Percentiles rank a stretch among this genome's conserved stretches.
phyloP scores from a whole-genome alignment of 2,113 vertebrate species.

The Setophaga coronata region DNA sequence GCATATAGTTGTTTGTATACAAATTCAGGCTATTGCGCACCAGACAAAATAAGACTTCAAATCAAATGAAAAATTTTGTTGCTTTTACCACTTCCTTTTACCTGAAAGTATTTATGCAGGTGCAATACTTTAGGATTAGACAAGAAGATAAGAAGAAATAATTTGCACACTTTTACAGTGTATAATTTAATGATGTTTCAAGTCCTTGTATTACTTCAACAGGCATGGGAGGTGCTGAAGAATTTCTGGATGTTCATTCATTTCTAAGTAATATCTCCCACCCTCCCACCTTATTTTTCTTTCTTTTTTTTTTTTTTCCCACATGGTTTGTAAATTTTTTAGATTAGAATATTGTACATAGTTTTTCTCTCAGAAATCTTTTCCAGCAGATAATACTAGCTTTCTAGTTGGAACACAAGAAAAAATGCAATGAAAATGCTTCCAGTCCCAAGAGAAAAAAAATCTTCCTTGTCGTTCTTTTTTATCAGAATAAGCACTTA shows the following conservation, averaged over 20 bases:
- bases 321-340: background rate
- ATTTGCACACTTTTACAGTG: background rate
- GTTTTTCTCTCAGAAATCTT: background rate
- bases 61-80: background rate
- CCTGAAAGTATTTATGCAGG: background rate
- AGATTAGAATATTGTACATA: background rate
- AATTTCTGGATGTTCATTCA: background rate
- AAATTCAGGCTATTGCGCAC: background rate
- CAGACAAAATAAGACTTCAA: background rate
- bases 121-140: background rate
- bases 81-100: background rate
- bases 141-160: background rate
- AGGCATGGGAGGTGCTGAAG: background rate
- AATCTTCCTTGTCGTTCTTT: background rate
- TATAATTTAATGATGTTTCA: background rate
- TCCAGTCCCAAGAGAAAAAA: background rate
- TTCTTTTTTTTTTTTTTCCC: accelerated
- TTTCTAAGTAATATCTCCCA: background rate
- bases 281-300: background rate
- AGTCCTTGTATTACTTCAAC: background rate
- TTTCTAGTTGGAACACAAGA: background rate
- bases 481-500: background rate
- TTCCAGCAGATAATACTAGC: background rate
- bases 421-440: background rate
- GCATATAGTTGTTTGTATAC: background rate